phyloP scores from a whole-genome alignment of 2,888 invertebrate species.

The Ormyrus thymus region DNA sequence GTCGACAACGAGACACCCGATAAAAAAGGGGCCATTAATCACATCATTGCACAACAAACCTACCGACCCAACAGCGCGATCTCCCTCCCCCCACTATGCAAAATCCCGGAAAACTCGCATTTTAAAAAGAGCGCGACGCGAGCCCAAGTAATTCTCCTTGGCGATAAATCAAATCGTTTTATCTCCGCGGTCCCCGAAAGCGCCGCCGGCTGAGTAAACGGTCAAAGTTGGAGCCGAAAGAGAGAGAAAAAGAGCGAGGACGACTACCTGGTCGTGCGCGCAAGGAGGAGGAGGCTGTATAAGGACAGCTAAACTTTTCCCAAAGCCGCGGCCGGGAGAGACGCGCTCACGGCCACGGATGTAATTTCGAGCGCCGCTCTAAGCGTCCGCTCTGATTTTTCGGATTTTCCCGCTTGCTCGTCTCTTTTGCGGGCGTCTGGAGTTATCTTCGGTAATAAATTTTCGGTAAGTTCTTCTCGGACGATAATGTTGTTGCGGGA shows the following conservation, averaged over 20 bases:
- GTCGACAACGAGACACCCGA: conserved; percentile 6
- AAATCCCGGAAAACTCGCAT: conserved; percentile 15
- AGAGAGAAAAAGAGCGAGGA: background rate
- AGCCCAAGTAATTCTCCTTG: conserved; percentile 38
- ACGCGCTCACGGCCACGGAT: no score
- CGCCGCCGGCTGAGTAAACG: conserved; percentile 39
- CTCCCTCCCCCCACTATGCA: conserved; percentile 26
- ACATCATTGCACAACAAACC: conserved; percentile 40
- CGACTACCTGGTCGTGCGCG: background rate
- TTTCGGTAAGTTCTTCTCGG: no score
- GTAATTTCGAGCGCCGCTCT: no score
- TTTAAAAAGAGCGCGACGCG: conserved; percentile 11
- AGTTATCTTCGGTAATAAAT: no score
- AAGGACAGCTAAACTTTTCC: background rate
- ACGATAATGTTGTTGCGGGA: no score
- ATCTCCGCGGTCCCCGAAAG: conserved; percentile 29
- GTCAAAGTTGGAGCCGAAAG: conserved; percentile 29
- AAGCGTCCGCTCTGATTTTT: no score
- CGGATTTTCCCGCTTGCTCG: no score
- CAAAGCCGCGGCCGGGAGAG: no score
- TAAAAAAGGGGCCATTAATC: conserved; percentile 55
- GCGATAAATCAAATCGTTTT: conserved; percentile 48
- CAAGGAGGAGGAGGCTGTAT: background rate
- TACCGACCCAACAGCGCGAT: background rate
- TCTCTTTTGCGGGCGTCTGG: no score